These are phyloP conservation scores for Lithophane semibrunnea DNA, from an alignment of 2,888 invertebrate genomes.

Conservation along the genomic window DNA sequence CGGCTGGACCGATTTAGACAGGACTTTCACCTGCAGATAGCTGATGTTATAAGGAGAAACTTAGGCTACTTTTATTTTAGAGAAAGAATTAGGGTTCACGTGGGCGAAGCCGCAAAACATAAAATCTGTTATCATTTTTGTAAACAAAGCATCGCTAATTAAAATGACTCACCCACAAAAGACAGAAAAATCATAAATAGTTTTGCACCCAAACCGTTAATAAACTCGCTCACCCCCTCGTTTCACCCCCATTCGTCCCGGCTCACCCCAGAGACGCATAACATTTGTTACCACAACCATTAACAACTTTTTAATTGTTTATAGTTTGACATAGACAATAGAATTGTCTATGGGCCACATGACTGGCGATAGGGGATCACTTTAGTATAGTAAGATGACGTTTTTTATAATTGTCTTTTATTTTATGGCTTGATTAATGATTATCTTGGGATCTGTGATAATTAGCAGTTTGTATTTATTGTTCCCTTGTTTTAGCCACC, in stretches of 20 bases:
- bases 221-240: constrained; percentile 26
- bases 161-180: constrained; percentile 22
- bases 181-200: constrained; percentile 24
- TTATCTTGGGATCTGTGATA: constrained; percentile 29
- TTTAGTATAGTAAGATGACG: constrained; percentile 38
- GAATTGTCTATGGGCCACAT: constrained; percentile 41
- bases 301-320: constrained; percentile 66
- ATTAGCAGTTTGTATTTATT: constrained; percentile 19
- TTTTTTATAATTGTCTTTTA: constrained; percentile 34
- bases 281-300: constrained; percentile 61
- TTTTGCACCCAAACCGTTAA: constrained; percentile 25
- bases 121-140: not conserved
- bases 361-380: constrained; percentile 43
- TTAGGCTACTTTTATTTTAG: too few species aligned
- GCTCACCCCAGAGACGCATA: constrained; percentile 47
- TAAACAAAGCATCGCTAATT: constrained; percentile 7
- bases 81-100: too few species aligned
- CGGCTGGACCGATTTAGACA: too few species aligned
- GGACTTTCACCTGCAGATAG: too few species aligned
- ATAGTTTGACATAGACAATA: constrained; percentile 52
- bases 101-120: not conserved
- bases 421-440: constrained; percentile 32
- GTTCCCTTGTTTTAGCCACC: not conserved
- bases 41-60: too few species aligned
- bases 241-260: constrained; percentile 9